These are phyloP conservation scores for Oxytorus armatus DNA, from an alignment of 2,888 invertebrate genomes.

Conservation along the genomic window DNA sequence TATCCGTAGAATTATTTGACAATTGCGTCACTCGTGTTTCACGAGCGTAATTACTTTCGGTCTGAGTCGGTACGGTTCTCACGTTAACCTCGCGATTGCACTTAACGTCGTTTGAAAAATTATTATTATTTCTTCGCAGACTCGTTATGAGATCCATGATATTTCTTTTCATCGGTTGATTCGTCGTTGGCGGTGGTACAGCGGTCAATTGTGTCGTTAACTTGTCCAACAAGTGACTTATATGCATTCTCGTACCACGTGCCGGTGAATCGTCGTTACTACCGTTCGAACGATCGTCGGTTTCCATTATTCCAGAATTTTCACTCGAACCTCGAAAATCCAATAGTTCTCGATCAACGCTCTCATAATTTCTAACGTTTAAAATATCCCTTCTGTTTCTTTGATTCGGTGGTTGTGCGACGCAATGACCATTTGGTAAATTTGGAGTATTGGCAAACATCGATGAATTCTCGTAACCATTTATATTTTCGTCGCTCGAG, in stretches of 20 bases:
- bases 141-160: constrained; percentile 76
- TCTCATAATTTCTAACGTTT: constrained; percentile 54
- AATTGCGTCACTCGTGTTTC: constrained; percentile 34
- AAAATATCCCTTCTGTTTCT: constrained; percentile 34
- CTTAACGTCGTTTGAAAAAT: constrained; percentile 70
- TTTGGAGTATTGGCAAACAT: constrained; percentile 6
- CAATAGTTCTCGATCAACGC: background rate
- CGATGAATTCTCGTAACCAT: constrained; percentile 42
- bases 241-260: constrained; percentile 79
- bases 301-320: background rate
- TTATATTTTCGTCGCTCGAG: constrained; percentile 42
- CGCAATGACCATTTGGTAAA: constrained; percentile 57
- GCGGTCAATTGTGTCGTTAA: constrained; percentile 75
- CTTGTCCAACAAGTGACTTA: constrained; percentile 80
- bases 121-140: constrained; percentile 72
- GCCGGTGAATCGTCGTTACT: constrained; percentile 57
- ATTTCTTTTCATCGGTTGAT: constrained; percentile 71
- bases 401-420: background rate
- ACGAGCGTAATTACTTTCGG: constrained; percentile 66
- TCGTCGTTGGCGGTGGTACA: constrained; percentile 70
- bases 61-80: constrained; percentile 70
- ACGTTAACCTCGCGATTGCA: constrained; percentile 70
- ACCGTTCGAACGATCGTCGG: constrained; percentile 57
- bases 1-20: constrained; percentile 46
- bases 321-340: constrained; percentile 24